phyloP scores from a whole-genome alignment of 2,113 vertebrate genomes.

The Meriones unguiculatus region DNA sequence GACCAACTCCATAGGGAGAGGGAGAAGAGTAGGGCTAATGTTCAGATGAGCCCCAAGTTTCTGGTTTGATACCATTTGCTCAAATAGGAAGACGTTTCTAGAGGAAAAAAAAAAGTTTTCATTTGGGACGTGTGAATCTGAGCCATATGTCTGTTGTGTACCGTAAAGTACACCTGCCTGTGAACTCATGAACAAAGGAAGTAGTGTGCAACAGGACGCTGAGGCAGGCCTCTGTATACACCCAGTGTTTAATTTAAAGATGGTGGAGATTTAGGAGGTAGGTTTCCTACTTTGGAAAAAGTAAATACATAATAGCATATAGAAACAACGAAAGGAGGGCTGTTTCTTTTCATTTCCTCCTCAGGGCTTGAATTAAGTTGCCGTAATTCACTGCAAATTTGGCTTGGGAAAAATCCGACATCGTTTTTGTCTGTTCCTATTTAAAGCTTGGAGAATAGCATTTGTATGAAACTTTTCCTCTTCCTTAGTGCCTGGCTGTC shows the following conservation, averaged over 20 bases:
- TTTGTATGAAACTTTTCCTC: background rate
- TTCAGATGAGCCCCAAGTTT: background rate
- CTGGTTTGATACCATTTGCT: background rate
- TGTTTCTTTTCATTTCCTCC: conserved; percentile 47
- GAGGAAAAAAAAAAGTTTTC: background rate
- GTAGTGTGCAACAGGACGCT: background rate
- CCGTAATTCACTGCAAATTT: background rate
- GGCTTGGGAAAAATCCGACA: conserved; percentile 20
- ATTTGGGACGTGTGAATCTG: background rate
- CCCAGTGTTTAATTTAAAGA: background rate
- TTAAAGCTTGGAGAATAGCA: background rate
- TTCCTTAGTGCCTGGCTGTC: conserved; percentile 23
- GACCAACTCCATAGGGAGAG: background rate
- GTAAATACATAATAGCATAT: background rate
- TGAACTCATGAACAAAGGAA: background rate
- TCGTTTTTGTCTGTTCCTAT: conserved; percentile 55
- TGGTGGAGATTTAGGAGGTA: conserved; percentile 19
- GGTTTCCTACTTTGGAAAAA: conserved; percentile 51
- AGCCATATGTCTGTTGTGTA: background rate
- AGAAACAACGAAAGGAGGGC: background rate
- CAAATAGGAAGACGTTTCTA: conserved; percentile 20
- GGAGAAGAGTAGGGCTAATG: background rate
- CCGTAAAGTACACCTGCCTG: background rate
- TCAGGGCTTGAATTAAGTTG: conserved; percentile 49
- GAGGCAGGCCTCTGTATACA: background rate